Base-by-base conservation (phyloP, 2,113 vertebrate species). In the Numida meleagris region DNA sequence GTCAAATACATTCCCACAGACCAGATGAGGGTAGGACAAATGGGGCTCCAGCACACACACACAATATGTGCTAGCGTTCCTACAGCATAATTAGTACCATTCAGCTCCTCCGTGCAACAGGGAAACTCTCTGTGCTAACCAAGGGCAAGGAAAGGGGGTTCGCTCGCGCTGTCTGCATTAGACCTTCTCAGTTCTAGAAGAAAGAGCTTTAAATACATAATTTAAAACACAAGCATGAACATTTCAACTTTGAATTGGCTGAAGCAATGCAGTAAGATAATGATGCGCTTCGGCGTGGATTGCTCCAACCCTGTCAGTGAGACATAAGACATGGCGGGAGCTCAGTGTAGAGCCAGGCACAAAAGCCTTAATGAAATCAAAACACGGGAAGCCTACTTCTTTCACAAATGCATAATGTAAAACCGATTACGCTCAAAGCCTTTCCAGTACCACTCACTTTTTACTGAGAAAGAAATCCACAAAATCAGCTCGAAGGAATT, bases 11-110 rank as follows among this genome's bases (percentile, higher is more conserved):
- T 92, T 78, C 85, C 85, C 93, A 86, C 87, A 76, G 74, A 72
- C 84, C 84, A 91, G 82, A 75, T 65, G 82, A 95, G 78, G 65
- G 82, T 74, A 94, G 95, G 86, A 76, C 68, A 89, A 91, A 73
- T 23, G 6, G 4, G 58, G 90, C 71, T 88, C 68, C 88, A 77
- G 82, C 85, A 45, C 55, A 50, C 38, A 71, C 61, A 57, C 23
- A 19, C 8, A 79, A 13, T 27, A 10, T 50, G 73, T 61, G 83
- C 77, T 50, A 5, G 73, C 70, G 81, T 77, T 68, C 62, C 66
- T 84, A 2, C 58, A 40, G 73, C 33, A 1, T 82, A 78, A 89
- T 93, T 67, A 42, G 59, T 73, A 80, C 78, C 90, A 72, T 43
- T 65, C 89, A 84, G 66, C 80, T 87, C 51, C 81, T 70, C 66